These are phyloP conservation scores for Dolichomitus sp. DNA, from an alignment of 2,888 invertebrate genomes.

Conservation along the genomic window DNA sequence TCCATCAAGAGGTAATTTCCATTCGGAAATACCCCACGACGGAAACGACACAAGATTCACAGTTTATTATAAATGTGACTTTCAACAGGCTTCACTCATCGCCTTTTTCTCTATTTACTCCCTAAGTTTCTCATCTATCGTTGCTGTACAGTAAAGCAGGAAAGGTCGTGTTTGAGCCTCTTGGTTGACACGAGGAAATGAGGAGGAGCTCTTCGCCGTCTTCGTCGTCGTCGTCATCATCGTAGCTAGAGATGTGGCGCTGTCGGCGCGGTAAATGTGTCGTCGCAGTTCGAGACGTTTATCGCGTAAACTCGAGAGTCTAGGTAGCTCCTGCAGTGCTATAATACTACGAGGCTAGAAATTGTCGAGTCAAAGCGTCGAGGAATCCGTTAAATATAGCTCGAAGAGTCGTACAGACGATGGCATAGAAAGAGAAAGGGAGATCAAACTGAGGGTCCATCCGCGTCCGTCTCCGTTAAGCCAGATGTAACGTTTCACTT, in stretches of 20 bases:
- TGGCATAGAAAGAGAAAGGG: slow-evolving; percentile 25
- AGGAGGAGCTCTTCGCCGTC: slow-evolving; percentile 38
- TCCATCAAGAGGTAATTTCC: slow-evolving; percentile 7
- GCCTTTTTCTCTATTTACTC: slow-evolving; percentile 36
- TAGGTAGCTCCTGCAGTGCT: slow-evolving; percentile 16
- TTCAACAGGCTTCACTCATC: slow-evolving; percentile 32
- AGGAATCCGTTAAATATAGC: slow-evolving; percentile 80
- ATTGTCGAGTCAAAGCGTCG: slow-evolving; percentile 71
- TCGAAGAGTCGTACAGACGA: slow-evolving; percentile 28
- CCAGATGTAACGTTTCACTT: slow-evolving; percentile 84
- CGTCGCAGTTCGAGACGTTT: slow-evolving; percentile 62
- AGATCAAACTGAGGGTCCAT: slow-evolving; percentile 63
- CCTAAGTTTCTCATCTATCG: slow-evolving; percentile 20
- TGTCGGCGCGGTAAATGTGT: slow-evolving; percentile 64
- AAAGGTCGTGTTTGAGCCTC: slow-evolving; percentile 40
- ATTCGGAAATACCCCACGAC: background rate
- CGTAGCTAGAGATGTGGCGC: slow-evolving; percentile 1
- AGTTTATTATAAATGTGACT: slow-evolving; percentile 24
- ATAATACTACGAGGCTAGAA: slow-evolving; percentile 60
- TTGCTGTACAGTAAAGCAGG: slow-evolving; percentile 5
- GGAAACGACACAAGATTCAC: slow-evolving; percentile 20
- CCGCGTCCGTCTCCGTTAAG: slow-evolving; percentile 78
- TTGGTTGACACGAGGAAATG: slow-evolving; percentile 61
- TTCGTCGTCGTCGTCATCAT: background rate
- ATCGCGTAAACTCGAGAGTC: slow-evolving; percentile 53